Base-by-base conservation (phyloP, 2,113 vertebrate genomes). In the Phylloscopus trochiloides region DNA sequence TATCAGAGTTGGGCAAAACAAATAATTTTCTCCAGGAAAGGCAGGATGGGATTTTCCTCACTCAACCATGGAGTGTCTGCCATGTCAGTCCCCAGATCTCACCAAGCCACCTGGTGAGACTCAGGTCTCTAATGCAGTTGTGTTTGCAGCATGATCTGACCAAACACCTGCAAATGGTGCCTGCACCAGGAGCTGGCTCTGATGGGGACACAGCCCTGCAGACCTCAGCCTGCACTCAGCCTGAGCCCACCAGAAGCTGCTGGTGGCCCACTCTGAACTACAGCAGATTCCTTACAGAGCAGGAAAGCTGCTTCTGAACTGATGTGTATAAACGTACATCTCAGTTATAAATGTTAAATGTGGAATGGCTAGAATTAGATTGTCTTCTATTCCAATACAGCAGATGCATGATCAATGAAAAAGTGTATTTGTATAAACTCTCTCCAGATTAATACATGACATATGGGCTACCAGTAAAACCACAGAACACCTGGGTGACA, bases 51-150 rank as follows among this genome's bases (percentile, higher is more conserved):
- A 34, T 75, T 68, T 48, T 34, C 34, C 62, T 78, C 16, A 1
- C 38, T 78, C 52, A 25, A 0, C 12, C 8, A 3, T 3, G 17
- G 12, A n/a, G 14, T 5, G 7, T 28, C 32, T 67, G 6, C n/a
- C 47, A 5, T 1, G 6, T 40, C 76, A 63, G 58, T 12, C 26
- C 7, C 32, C 59, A 70, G 58, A 66, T 40, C 32, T 47, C 58
- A 28, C 2, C 12, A 9, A 9, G n/a, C 9, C 66, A 66, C 34
- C 34, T 34, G 34, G 34, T 34, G 34, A 34, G 34, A 34, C 34
- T 34, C 34, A 34, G 34, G 34, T 34, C 34, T 34, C 34, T 34
- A 34, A 34, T 0, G 1, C 24, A 36, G 4, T 4, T 0, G 0
- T 2, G 1, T 50, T 20, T 45, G 40, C 62, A 68, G 79, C 5